Conservation (phyloP, 2,888 invertebrate species). For the Hirtodrosophila confusa region DNA sequence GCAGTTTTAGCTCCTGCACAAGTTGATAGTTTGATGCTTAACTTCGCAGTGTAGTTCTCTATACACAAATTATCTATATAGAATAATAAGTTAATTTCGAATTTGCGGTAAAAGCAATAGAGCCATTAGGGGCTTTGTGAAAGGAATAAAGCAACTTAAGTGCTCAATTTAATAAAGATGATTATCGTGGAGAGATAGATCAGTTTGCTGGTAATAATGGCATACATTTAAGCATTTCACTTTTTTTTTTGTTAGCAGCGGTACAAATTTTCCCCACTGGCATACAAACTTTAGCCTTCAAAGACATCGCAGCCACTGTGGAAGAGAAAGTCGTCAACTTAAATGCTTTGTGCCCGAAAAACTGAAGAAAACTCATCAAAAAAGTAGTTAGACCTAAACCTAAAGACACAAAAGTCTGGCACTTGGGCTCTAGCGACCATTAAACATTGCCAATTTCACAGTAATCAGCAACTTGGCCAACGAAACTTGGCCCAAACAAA, state of each 20-base stretch:
- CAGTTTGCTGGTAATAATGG: neutral
- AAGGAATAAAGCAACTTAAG: neutral
- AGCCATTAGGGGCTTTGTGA: too few relatives aligned
- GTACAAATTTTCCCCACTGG: slow-evolving; percentile 16
- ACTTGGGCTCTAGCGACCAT: slow-evolving; percentile 51
- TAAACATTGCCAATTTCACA: slow-evolving; percentile 77
- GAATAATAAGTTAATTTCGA: too few relatives aligned
- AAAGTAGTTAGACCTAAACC: slow-evolving; percentile 62
- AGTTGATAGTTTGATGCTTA: too few relatives aligned
- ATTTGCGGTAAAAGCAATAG: too few relatives aligned
- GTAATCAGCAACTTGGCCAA: slow-evolving; percentile 64
- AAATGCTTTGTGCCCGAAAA: slow-evolving; percentile 34
- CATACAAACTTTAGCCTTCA: slow-evolving; percentile 28
- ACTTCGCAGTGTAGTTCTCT: too few relatives aligned
- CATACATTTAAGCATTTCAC: slow-evolving; percentile 23
- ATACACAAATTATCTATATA: too few relatives aligned
- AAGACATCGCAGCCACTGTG: slow-evolving; percentile 19
- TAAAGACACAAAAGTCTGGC: slow-evolving; percentile 50
- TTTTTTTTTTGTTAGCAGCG: slow-evolving; percentile 25
- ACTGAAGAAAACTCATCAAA: slow-evolving; percentile 67
- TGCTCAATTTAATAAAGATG: neutral
- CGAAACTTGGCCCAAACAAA: slow-evolving; percentile 41
- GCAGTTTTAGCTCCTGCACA: too few relatives aligned
- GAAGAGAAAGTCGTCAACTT: slow-evolving; percentile 58
- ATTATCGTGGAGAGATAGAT: neutral